Evolutionary conservation across 2,888 invertebrate species (phyloP).

Genomic region (Idaea aversata): DNA sequence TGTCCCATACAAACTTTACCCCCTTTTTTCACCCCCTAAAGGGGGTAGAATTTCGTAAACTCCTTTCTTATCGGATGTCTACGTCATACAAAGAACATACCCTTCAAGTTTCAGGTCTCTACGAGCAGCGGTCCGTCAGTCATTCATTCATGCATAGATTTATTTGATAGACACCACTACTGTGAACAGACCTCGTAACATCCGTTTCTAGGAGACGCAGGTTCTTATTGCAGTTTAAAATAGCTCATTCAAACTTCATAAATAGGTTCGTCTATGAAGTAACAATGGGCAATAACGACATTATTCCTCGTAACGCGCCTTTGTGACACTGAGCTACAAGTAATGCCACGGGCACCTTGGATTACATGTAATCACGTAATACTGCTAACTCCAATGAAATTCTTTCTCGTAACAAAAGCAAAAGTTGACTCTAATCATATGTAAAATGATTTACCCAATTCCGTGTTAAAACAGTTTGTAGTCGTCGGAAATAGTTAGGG

Average conservation of each 20-base stretch:
- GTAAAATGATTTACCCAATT: constrained; percentile 9
- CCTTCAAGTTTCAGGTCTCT: too few relatives aligned
- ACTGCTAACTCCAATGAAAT: not conserved
- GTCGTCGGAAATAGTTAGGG: constrained; percentile 67
- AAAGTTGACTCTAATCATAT: not conserved
- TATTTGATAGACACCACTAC: not conserved
- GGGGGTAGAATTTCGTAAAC: too few relatives aligned
- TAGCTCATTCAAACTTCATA: constrained; percentile 56
- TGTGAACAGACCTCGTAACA: constrained; percentile 25
- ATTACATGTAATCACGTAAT: constrained; percentile 2
- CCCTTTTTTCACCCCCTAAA: too few relatives aligned
- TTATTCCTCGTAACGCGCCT: constrained; percentile 65
- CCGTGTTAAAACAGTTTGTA: constrained; percentile 32
- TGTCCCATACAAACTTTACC: too few relatives aligned
- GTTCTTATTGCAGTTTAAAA: constrained; percentile 59
- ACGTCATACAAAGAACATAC: too few relatives aligned
- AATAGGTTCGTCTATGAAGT: constrained; percentile 58
- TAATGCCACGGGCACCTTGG: constrained; percentile 13
- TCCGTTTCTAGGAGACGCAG: constrained; percentile 46
- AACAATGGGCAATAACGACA: constrained; percentile 62
- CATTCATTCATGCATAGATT: not conserved
- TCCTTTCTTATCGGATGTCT: too few relatives aligned
- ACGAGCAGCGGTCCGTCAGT: too few relatives aligned
- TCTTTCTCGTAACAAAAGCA: not conserved
- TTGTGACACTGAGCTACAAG: constrained; percentile 59